Evolutionary conservation across 1,140 invertebrate species (phyloP), one percentile per base, ranked within the genome.

Genomic region (Pseudomyrmex sp.): DNA sequence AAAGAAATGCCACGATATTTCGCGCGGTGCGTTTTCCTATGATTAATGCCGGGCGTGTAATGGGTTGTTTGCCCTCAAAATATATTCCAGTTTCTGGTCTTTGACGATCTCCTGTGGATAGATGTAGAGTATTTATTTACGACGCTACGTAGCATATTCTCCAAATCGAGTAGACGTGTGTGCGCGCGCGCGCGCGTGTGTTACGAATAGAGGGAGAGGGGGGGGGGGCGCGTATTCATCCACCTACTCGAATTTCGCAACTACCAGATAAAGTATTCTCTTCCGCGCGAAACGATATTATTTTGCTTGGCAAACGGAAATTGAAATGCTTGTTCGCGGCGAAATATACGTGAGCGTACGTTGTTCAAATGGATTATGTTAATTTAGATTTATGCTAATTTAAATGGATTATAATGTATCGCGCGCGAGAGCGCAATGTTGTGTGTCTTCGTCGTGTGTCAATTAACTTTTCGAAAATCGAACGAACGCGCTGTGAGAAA

Each of bases 21-120:
- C 85, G 89, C 90, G 86, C 90, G 84, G 91, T 59, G 89, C 76
- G 75, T 88, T 86, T 35, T 82, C 87, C 75, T 89, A 89, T 91
- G 91, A 92, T 92, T 92, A 92, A 91, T 90, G 86, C 89, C 75
- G 87, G 35, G 88, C 75, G 85, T 72, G 76, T 80, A 86, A 88
- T 86, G 88, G 88, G 86, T 91, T 92, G 90, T 92, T 90, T 91
- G 90, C 90, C 87, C 86, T 92, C 86, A 92, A 92, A 89, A 89
- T 86, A 35, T 35, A 86, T 80, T 66, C 83, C 83, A 77, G 62
- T 68, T 56, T 76, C 48, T 66, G 76, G 76, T 80, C 84, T 88
- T 88, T 77, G 85, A 88, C 77, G 82, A 88, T 85, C 56, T 88
- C 83, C 68, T 69, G 35, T 35, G 63, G 82, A 85, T 87, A 85